Percentiles rank a stretch among this genome's conserved stretches.
Evolutionary conservation across 2,113 vertebrate species (phyloP).

Genomic region (Pantherophis guttatus): DNA sequence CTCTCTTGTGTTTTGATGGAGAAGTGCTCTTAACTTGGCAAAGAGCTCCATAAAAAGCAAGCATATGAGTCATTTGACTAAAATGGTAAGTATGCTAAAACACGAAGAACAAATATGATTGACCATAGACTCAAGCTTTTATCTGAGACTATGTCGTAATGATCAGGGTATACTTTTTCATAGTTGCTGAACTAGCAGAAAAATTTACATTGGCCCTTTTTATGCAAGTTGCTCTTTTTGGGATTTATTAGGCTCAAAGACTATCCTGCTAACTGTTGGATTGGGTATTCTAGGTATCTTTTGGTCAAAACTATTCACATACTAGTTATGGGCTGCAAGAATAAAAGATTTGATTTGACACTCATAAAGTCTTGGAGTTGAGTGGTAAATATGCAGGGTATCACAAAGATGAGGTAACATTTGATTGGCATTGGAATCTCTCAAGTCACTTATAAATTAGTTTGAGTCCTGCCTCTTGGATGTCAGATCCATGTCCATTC

Average conservation of each 20-base stretch:
- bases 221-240: not conserved
- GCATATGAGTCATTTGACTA: not conserved
- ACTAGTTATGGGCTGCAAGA: not conserved
- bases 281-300: not conserved
- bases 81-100: not conserved
- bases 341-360: not conserved
- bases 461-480: not conserved
- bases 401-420: not conserved
- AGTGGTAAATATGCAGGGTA: not conserved
- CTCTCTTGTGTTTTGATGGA: not conserved
- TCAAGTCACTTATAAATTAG: not conserved
- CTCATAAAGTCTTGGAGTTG: not conserved
- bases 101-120: not conserved
- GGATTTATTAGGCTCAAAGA: not conserved
- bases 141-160: not conserved
- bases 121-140: not conserved
- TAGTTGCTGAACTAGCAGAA: not conserved
- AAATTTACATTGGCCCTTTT: not conserved
- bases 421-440: not conserved
- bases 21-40: not conserved
- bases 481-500: not conserved
- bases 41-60: not conserved
- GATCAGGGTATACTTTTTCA: not conserved
- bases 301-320: not conserved
- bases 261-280: not conserved